A percentile compares a stretch with the other conserved stretches of the same genome.
phyloP scores from a whole-genome alignment of 2,113 vertebrate species.

The Bubo blakistoni region DNA sequence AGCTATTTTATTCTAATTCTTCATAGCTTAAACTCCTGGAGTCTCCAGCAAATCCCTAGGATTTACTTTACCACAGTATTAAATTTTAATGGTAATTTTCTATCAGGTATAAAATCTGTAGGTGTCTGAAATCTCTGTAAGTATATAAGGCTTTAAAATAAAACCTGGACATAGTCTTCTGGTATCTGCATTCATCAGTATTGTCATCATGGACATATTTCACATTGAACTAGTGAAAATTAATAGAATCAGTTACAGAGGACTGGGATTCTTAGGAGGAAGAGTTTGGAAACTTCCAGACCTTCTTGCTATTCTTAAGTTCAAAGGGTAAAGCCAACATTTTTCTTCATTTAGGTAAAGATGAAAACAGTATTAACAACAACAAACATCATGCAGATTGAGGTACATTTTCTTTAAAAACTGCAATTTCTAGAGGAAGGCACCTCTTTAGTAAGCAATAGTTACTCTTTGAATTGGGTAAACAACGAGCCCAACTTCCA shows the following conservation, averaged over 20 bases:
- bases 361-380: not conserved
- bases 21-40: conserved; percentile 19
- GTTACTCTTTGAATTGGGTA: not conserved
- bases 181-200: not conserved
- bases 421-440: not conserved
- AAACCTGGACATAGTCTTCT: not conserved
- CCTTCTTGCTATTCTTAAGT: not conserved
- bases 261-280: not conserved
- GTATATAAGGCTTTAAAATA: conserved; percentile 4
- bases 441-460: not conserved
- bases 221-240: not conserved
- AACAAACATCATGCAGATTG: not conserved
- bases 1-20: conserved; percentile 47
- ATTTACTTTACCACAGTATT: conserved; percentile 20
- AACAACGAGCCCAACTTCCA: not conserved
- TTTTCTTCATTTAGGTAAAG: not conserved
- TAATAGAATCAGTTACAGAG: not conserved
- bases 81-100: conserved; percentile 41
- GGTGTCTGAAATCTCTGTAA: conserved; percentile 4
- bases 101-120: conserved; percentile 29
- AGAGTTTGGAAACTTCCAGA: not conserved
- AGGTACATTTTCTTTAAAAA: not conserved
- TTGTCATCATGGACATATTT: not conserved
- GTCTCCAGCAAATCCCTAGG: conserved; percentile 13
- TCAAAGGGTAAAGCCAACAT: not conserved